Evolutionary conservation across 2,888 invertebrate species (phyloP), one percentile per base, ranked within the genome.

Genomic region (Orthonevra nobilis): DNA sequence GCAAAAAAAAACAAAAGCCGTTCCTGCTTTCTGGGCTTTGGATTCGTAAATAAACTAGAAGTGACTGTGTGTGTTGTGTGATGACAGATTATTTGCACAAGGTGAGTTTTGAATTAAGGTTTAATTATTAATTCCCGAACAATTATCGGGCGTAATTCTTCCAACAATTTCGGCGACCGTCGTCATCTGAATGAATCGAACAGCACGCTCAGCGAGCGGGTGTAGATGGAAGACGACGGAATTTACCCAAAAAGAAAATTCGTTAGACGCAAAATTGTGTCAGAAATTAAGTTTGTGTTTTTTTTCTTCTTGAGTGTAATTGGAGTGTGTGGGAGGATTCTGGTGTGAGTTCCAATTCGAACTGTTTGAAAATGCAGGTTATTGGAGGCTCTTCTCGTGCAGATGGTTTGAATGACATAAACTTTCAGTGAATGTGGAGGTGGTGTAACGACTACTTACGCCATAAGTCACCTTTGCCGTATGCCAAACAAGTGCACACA

Each of bases 1-100:
- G 46, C 60, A 42, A n/a, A 60, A 60, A 72, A 61, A 54, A 60
- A 66, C 68, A 40, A 50, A 50, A 40, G 40, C 23, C 3, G 23
- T 12, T n/a, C 58, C 42, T 60, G 48, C 44, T 34, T 42, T 58
- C 23, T 14, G 38, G 36, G 38, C 23, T 17, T 28, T 10, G 56
- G 12, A 26, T n/a, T 46, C 46, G 56, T 58, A 77, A 72, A 72
- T 54, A 60, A 64, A 14, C 10, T 28, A 56, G 38, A 42, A 61
- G 63, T 58, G 14, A 54, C 38, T 60, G 42, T 66, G 58, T 64
- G 54, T 60, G 60, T 56, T 54, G 54, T 81, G 93, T 92, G 92
- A 93, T 93, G 93, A 93, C 92, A 92, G 92, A 92, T 92, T 89
- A 92, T 92, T 92, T 92, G 91, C 92, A 91, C 92, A 92, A 92